These are phyloP conservation scores for Austrofundulus limnaeus DNA, from an alignment of 2,113 vertebrate genomes.

Conservation along the genomic window DNA sequence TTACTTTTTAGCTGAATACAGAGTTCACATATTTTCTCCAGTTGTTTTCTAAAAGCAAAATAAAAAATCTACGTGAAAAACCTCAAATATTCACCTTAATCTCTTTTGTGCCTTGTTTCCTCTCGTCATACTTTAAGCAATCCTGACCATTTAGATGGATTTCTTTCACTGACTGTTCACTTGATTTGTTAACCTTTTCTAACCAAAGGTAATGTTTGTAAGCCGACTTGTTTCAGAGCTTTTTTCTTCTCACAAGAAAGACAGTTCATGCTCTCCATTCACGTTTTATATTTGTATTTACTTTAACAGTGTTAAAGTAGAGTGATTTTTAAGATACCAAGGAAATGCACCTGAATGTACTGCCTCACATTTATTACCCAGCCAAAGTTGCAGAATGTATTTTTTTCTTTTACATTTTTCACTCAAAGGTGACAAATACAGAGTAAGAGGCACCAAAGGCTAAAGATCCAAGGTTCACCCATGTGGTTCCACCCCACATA, in stretches of 20 bases:
- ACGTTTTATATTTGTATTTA: constrained; percentile 27
- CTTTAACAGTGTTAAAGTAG: constrained; percentile 21
- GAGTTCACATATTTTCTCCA: background rate
- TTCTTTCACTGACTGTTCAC: constrained; percentile 49
- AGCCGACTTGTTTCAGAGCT: constrained; percentile 34
- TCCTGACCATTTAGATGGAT: constrained; percentile 58
- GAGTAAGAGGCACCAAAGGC: background rate
- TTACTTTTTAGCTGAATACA: constrained; percentile 2
- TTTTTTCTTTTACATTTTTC: background rate
- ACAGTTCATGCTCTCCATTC: constrained; percentile 18
- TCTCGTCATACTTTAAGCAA: constrained; percentile 55
- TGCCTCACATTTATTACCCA: background rate
- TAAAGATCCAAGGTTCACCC: background rate
- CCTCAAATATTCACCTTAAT: constrained; percentile 17
- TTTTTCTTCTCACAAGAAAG: constrained; percentile 13
- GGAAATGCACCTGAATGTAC: background rate
- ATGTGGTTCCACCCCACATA: background rate
- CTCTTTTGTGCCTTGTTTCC: constrained; percentile 13
- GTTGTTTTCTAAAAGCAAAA: constrained; percentile 25
- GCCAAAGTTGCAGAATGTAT: too few relatives aligned
- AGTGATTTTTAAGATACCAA: background rate
- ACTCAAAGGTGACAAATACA: background rate
- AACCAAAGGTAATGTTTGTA: constrained; percentile 55
- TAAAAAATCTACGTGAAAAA: constrained; percentile 4
- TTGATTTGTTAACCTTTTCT: constrained; percentile 53